Percentiles rank a stretch among this genome's conserved stretches.
Conservation (phyloP, 2,113 vertebrate genomes). For the Elachura formosa region DNA sequence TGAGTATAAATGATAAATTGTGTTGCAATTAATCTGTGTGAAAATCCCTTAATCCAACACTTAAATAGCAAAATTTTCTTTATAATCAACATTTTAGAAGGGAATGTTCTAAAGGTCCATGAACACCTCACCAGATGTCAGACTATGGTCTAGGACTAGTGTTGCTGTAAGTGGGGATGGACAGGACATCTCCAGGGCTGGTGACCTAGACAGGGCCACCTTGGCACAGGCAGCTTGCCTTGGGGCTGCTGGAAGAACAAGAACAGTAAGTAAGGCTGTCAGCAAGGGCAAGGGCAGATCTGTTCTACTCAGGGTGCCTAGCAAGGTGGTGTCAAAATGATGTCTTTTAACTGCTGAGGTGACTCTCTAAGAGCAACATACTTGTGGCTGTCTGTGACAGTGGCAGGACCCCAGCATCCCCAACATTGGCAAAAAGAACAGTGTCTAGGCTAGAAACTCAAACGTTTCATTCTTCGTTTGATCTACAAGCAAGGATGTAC, state of each 20-base stretch:
- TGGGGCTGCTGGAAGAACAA: background rate
- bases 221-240: background rate
- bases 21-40: background rate
- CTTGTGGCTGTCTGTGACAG: background rate
- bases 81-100: background rate
- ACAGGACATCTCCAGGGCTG: background rate
- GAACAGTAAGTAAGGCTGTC: accelerated
- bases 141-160: accelerated
- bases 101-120: background rate
- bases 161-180: too few relatives aligned
- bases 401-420: background rate
- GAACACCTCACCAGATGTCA: background rate
- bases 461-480: background rate
- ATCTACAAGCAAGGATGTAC: background rate
- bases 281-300: background rate
- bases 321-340: background rate
- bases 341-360: background rate
- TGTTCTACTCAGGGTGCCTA: accelerated
- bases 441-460: background rate
- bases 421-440: accelerated
- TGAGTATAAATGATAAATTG: background rate
- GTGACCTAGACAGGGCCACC: background rate
- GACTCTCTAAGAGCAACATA: background rate
- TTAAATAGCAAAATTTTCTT: background rate
- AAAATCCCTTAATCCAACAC: background rate